Conservation (phyloP, 92 coral and sea anemone species). For the Paragorgia papillata region DNA sequence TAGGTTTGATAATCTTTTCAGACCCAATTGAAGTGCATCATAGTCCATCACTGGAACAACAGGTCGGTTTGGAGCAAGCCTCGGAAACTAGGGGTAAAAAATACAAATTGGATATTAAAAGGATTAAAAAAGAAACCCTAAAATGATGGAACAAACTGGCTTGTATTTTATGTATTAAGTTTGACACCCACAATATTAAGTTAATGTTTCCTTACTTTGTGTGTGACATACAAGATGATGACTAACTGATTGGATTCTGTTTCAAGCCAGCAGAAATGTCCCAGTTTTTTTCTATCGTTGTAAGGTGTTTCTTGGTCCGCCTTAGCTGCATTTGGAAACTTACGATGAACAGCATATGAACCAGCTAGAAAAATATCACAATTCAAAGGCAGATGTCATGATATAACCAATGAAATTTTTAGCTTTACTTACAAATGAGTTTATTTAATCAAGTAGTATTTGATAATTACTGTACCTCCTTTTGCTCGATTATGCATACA, state of each 20-base stretch:
- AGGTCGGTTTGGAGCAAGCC: conserved; percentile 50
- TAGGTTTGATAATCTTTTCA: conserved; percentile 62
- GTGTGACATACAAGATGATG: conserved; percentile 74
- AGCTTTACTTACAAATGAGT: too few relatives aligned
- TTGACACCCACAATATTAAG: too few relatives aligned
- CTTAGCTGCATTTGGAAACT: conserved; percentile 62
- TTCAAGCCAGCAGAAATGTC: conserved; percentile 73
- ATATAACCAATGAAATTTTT: too few relatives aligned
- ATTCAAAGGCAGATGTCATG: neutral
- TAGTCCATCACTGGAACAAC: conserved; percentile 55
- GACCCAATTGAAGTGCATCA: conserved; percentile 69
- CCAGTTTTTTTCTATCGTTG: conserved; percentile 84
- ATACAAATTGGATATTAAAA: conserved; percentile 9
- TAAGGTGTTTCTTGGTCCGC: conserved; percentile 73
- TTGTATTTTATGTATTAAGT: too few relatives aligned
- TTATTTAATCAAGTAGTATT: neutral
- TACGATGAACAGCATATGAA: conserved; percentile 63
- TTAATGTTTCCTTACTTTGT: conserved; percentile 87
- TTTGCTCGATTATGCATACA: conserved; percentile 82
- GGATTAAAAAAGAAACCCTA: too few relatives aligned
- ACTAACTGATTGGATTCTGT: conserved; percentile 56
- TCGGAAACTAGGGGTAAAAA: conserved; percentile 42
- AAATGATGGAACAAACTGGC: too few relatives aligned
- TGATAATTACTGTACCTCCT: conserved; percentile 53
- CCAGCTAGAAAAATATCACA: conserved; percentile 41